Evolutionary conservation across 1,140 invertebrate genomes (phyloP).

Genomic region (Caenorhabditis elegans): WBcel235 BX284604.4:7980501-7981000

Average conservation of each 20-base stretch:
- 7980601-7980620: no score
- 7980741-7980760: not conserved
- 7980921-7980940: conserved; percentile 46
- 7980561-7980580: no score
- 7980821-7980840: conserved; percentile 41
- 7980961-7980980: conserved; percentile 50
- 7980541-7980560: no score
- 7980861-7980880: conserved; percentile 51
- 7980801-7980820: conserved; percentile 36
- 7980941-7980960: conserved; percentile 45
- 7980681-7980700: not conserved
- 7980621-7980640: no score
- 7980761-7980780: conserved; percentile 36
- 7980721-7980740: not conserved
- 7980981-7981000: conserved; percentile 45
- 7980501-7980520: no score
- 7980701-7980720: not conserved
- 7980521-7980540: no score
- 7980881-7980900: no score
- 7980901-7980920: conserved; percentile 35
- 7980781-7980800: conserved; percentile 35
- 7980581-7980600: no score
- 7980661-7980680: no score
- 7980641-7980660: no score
- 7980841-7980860: conserved; percentile 49